Conservation (phyloP, 1,140 invertebrate species). For the Pseudomyrmex cubaensis region DNA sequence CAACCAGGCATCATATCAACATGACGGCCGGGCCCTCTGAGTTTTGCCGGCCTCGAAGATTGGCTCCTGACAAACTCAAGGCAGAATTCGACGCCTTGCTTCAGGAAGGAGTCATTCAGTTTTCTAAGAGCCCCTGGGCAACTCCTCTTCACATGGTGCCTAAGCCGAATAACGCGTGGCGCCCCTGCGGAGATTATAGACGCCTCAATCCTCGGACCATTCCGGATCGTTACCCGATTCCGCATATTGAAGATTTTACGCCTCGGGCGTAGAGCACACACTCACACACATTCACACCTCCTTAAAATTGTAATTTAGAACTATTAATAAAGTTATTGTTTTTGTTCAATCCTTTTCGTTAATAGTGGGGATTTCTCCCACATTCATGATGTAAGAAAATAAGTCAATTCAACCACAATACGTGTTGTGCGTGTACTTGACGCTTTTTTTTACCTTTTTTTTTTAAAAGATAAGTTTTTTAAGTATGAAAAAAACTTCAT, state of each 20-base stretch:
- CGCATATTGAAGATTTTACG: constrained; percentile 63
- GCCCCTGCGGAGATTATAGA: constrained; percentile 74
- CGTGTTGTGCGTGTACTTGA: too few relatives aligned
- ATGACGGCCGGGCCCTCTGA: constrained; percentile 10
- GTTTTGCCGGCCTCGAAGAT: neutral
- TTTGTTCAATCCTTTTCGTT: too few relatives aligned
- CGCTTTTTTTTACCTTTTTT: too few relatives aligned
- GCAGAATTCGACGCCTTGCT: neutral
- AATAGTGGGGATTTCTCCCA: too few relatives aligned
- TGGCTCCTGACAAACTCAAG: neutral
- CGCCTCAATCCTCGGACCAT: constrained; percentile 68
- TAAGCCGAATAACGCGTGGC: constrained; percentile 54
- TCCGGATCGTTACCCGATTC: constrained; percentile 82
- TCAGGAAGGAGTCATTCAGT: neutral
- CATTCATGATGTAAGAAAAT: too few relatives aligned
- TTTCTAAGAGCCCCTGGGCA: constrained; percentile 11
- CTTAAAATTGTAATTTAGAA: too few relatives aligned
- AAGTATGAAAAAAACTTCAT: too few relatives aligned
- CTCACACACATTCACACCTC: too few relatives aligned
- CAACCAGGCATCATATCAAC: neutral
- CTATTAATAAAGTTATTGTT: too few relatives aligned
- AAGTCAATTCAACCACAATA: too few relatives aligned
- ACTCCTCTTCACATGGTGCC: neutral
- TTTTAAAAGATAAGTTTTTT: too few relatives aligned
- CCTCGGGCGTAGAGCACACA: too few relatives aligned